Evolutionary conservation across 2,797 vertebrate genomes (phyloP).

Genomic region (Ibycter americanus): DNA sequence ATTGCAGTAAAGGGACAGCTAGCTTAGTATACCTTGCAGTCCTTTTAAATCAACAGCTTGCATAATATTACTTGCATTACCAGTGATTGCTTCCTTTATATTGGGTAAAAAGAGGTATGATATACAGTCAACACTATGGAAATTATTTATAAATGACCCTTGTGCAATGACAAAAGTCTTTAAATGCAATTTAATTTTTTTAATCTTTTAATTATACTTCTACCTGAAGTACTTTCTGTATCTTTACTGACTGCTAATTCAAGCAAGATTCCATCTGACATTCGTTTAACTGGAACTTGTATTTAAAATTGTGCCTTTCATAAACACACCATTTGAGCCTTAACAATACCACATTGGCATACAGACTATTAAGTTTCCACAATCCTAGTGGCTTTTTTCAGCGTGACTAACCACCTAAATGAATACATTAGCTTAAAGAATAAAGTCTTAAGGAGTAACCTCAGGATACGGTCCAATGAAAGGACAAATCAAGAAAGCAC

Average conservation of each 20-base stretch:
- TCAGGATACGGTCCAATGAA: neutral
- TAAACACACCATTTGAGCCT: neutral
- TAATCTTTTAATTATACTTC: neutral
- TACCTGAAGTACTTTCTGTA: neutral
- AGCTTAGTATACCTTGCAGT: neutral
- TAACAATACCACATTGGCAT: neutral
- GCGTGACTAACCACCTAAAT: neutral
- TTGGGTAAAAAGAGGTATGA: neutral
- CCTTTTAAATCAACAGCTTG: neutral
- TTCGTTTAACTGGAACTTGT: neutral
- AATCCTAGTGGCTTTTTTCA: neutral
- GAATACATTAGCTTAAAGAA: neutral
- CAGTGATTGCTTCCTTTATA: neutral
- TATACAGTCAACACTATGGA: neutral
- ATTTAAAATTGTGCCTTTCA: neutral
- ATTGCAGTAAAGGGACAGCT: neutral
- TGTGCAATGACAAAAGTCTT: neutral
- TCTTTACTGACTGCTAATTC: neutral
- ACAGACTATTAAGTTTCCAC: neutral
- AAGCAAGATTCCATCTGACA: neutral
- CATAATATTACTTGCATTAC: neutral
- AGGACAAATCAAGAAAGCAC: neutral
- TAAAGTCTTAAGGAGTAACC: neutral
- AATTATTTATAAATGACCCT: neutral
- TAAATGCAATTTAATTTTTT: neutral